phyloP scores from a whole-genome alignment of 1,140 invertebrate species.

The Whitmania pigra region DNA sequence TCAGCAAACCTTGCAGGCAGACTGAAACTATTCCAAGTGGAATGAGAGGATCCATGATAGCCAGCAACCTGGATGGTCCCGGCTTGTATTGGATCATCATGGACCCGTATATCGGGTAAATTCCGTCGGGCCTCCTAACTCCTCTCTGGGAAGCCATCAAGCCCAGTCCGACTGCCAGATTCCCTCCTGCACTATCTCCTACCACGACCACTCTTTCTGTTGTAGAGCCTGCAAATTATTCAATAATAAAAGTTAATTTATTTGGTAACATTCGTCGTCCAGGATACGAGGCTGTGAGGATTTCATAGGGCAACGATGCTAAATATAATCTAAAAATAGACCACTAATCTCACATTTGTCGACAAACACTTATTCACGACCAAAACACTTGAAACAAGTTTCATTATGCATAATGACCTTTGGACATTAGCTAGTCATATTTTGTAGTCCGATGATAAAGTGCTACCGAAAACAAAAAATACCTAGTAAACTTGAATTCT shows the following conservation, averaged over 20 bases:
- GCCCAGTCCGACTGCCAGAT: slow-evolving; percentile 54
- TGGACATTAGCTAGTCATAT: too few species aligned
- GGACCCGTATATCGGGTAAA: slow-evolving; percentile 67
- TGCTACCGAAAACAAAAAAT: slow-evolving; percentile 7
- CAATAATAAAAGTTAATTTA: too few species aligned
- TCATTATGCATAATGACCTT: too few species aligned
- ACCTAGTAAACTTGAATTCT: slow-evolving; percentile 44
- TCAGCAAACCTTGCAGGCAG: slow-evolving; percentile 42
- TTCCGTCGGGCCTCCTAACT: slow-evolving; percentile 60
- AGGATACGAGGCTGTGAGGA: too few species aligned
- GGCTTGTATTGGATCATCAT: slow-evolving; percentile 61
- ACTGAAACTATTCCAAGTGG: slow-evolving; percentile 62
- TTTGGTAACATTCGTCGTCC: too few species aligned
- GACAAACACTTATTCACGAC: neutral
- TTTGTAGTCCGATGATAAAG: too few species aligned
- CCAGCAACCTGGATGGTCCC: slow-evolving; percentile 78
- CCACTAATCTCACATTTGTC: neutral
- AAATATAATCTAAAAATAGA: neutral
- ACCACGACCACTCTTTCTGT: slow-evolving; percentile 46
- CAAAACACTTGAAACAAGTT: too few species aligned
- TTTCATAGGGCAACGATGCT: neutral
- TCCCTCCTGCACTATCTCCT: slow-evolving; percentile 84
- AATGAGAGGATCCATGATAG: slow-evolving; percentile 81
- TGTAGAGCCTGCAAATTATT: slow-evolving; percentile 49
- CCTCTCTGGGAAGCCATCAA: slow-evolving; percentile 51